Conservation (phyloP, 2,888 invertebrate species). For the Crematogaster levior region DNA sequence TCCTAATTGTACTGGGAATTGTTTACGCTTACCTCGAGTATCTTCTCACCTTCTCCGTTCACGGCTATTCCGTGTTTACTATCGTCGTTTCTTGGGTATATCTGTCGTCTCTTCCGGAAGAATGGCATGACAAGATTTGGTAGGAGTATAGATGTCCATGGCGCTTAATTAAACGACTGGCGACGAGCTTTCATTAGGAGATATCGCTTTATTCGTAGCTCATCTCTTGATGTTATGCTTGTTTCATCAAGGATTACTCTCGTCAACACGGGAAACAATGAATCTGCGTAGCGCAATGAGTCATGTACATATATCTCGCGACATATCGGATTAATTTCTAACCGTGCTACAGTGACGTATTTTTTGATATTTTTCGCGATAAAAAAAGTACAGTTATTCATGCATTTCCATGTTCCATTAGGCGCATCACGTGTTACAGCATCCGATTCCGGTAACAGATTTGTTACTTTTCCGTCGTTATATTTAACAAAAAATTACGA, state of each 20-base stretch:
- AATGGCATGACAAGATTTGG: slow-evolving; percentile 61
- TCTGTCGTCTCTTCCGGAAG: slow-evolving; percentile 74
- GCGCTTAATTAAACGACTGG: slow-evolving; percentile 66
- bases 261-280: slow-evolving; percentile 12
- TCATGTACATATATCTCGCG: slow-evolving; percentile 26
- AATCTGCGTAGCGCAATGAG: slow-evolving; percentile 38
- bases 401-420: slow-evolving; percentile 52
- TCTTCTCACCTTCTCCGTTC: slow-evolving; percentile 67
- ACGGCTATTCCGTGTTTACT: slow-evolving; percentile 71
- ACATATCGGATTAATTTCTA: slow-evolving; percentile 49
- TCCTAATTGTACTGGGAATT: slow-evolving; percentile 81
- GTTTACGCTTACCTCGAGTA: slow-evolving; percentile 76
- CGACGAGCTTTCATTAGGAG: slow-evolving; percentile 41
- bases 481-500: slow-evolving; percentile 18
- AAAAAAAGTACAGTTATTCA: slow-evolving; percentile 29
- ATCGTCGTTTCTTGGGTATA: slow-evolving; percentile 63
- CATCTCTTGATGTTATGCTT: slow-evolving; percentile 2
- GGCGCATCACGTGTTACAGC: slow-evolving; percentile 23
- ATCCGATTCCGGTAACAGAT: slow-evolving; percentile 18
- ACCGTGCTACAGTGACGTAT: slow-evolving; percentile 28
- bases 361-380: slow-evolving; percentile 46
- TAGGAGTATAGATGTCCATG: slow-evolving; percentile 50
- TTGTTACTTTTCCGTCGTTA: slow-evolving; percentile 8
- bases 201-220: slow-evolving; percentile 20
- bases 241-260: slow-evolving; percentile 37